phyloP scores from a whole-genome alignment of 2,888 invertebrate species.

The Lomographa bimaculata region DNA sequence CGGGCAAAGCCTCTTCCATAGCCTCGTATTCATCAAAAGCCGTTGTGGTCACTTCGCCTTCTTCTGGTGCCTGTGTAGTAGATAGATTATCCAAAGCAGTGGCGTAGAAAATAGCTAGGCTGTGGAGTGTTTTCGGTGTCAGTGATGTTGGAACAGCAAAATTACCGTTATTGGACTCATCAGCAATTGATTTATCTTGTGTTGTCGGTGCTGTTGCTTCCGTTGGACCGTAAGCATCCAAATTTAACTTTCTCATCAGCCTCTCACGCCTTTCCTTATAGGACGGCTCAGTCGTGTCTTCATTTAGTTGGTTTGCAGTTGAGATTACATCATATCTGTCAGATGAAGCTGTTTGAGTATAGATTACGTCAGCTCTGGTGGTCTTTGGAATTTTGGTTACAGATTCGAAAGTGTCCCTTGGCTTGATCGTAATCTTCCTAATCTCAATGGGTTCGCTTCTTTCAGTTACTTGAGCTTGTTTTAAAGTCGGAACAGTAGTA shows the following conservation, averaged over 20 bases:
- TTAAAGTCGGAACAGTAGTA: conserved; percentile 48
- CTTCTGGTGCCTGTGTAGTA: conserved; percentile 63
- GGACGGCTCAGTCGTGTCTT: conserved; percentile 59
- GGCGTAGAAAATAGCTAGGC: conserved; percentile 91
- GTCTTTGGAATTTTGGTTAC: conserved; percentile 73
- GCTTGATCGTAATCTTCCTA: conserved; percentile 33
- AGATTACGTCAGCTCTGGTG: conserved; percentile 46
- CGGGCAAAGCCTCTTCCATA: conserved; percentile 79
- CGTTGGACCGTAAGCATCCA: conserved; percentile 74
- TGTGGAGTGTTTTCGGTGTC: conserved; percentile 90
- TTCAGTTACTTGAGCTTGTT: conserved; percentile 48
- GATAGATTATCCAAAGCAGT: conserved; percentile 85
- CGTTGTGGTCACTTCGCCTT: conserved; percentile 57
- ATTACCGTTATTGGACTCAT: conserved; percentile 51
- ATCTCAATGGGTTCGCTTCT: conserved; percentile 53
- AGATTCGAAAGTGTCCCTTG: conserved; percentile 57
- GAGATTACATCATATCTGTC: conserved; percentile 55
- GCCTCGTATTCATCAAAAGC: conserved; percentile 62
- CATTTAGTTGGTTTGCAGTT: conserved; percentile 44
- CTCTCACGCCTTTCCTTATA: conserved; percentile 87
- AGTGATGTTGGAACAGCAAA: conserved; percentile 88
- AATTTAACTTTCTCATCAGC: conserved; percentile 87
- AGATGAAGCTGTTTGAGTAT: conserved; percentile 53
- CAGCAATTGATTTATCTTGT: conserved; percentile 73
- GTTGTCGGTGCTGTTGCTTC: conserved; percentile 66